A percentile compares a stretch with the other conserved stretches of the same genome.
These are phyloP conservation scores for Tinea semifulvella DNA, from an alignment of 2,888 invertebrate genomes.

Conservation along the genomic window DNA sequence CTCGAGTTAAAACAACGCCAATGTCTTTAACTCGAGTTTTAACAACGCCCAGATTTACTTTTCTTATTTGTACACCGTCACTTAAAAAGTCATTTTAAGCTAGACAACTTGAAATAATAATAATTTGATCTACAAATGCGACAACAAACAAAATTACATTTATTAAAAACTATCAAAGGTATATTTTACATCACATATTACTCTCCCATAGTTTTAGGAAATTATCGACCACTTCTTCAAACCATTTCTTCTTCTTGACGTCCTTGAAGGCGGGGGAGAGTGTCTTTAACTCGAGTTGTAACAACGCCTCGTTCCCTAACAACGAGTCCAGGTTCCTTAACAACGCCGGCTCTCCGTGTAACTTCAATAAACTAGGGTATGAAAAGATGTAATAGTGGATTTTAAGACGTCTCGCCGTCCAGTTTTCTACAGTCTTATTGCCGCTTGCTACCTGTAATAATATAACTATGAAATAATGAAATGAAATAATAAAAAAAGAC, in stretches of 20 bases:
- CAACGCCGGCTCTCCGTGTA: slow-evolving; percentile 80
- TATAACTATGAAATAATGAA: not conserved
- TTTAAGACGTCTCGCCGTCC: slow-evolving; percentile 76
- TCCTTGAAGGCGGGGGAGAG: slow-evolving; percentile 82
- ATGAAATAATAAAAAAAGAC: no score
- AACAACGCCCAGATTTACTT: no score
- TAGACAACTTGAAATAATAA: no score
- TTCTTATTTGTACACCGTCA: no score
- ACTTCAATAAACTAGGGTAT: slow-evolving; percentile 80
- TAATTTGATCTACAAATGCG: no score
- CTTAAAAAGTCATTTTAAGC: no score
- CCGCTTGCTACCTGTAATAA: slow-evolving; percentile 73
- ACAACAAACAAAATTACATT: no score
- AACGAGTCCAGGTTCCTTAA: slow-evolving; percentile 75
- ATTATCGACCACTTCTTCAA: slow-evolving; percentile 88
- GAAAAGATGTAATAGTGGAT: slow-evolving; percentile 84
- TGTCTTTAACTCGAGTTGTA: slow-evolving; percentile 83
- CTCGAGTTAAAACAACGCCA: no score
- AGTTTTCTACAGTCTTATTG: slow-evolving; percentile 78
- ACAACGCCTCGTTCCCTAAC: slow-evolving; percentile 82
- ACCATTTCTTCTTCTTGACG: slow-evolving; percentile 79
- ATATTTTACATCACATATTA: slow-evolving; percentile 86
- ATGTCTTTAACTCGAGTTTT: no score
- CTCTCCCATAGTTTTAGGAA: slow-evolving; percentile 90
- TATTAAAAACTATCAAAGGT: no score